A percentile compares a stretch with the other conserved stretches of the same genome.
Conservation (phyloP, 2,888 invertebrate species). For the Cheilosia vernalis region DNA sequence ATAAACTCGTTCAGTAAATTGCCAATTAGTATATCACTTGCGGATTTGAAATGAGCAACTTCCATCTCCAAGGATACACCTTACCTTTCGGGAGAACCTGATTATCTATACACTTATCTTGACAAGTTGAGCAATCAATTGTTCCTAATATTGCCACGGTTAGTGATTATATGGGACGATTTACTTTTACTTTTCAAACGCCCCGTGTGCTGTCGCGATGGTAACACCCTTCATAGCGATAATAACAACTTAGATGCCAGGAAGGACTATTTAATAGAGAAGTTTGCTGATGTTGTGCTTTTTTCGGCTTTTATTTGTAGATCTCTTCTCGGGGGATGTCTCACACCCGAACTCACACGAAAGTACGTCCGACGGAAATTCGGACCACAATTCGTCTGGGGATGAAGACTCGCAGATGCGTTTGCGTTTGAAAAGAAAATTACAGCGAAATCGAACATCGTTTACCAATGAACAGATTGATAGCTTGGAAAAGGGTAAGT, state of each 20-base stretch:
- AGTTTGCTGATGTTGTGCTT: constrained; percentile 10
- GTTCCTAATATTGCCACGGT: constrained; percentile 22
- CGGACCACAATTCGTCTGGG: constrained; percentile 95
- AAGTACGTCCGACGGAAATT: constrained; percentile 94
- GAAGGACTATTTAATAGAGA: neutral
- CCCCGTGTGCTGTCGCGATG: constrained; percentile 44
- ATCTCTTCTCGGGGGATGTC: constrained; percentile 86
- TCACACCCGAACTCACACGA: constrained; percentile 86
- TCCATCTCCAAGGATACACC: constrained; percentile 32
- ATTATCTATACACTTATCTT: constrained; percentile 44
- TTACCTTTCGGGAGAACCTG: neutral
- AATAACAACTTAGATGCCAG: neutral
- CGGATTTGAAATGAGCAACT: constrained; percentile 36
- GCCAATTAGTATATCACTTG: constrained; percentile 52
- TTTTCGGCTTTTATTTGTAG: constrained; percentile 80
- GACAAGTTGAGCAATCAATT: constrained; percentile 60
- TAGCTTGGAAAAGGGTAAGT: constrained; percentile 97
- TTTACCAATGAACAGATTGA: constrained; percentile 99
- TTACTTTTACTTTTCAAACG: constrained; percentile 30
- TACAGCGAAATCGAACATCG: constrained; percentile 98
- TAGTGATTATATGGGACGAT: constrained; percentile 4
- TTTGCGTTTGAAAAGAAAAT: constrained; percentile 95
- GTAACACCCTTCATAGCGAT: constrained; percentile 49
- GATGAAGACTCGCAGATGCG: constrained; percentile 96
- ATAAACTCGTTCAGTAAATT: constrained; percentile 27